Conservation (phyloP, 2,888 invertebrate genomes). For the Nebria salina region DNA sequence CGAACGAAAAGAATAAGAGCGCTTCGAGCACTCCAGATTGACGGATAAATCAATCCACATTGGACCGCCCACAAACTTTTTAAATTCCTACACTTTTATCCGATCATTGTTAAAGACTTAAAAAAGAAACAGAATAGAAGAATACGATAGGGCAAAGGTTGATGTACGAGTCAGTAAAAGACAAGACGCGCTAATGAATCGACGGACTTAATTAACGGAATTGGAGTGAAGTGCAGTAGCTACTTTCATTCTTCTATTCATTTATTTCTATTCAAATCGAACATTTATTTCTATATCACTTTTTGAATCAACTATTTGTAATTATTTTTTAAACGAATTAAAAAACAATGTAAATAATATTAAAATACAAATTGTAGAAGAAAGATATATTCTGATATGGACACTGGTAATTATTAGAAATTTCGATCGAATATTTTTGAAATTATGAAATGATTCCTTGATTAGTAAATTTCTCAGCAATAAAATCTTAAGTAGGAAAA, state of each 20-base stretch:
- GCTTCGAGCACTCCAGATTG: constrained; percentile 42
- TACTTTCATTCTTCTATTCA: neutral
- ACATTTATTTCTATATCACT: neutral
- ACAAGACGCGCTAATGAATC: constrained; percentile 40
- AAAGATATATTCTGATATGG: no score
- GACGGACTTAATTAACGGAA: constrained; percentile 7
- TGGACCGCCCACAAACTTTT: constrained; percentile 47
- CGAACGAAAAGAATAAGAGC: constrained; percentile 27
- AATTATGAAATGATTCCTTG: no score
- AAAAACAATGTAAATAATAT: no score
- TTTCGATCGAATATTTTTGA: no score
- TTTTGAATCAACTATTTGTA: no score
- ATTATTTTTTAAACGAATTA: no score
- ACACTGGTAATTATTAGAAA: no score
- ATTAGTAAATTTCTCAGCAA: neutral
- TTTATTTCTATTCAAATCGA: neutral
- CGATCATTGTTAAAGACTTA: constrained; percentile 43
- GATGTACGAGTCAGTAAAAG: constrained; percentile 24
- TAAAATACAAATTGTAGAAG: no score
- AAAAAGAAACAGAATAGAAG: constrained; percentile 14
- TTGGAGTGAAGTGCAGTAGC: neutral
- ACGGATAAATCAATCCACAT: constrained; percentile 46
- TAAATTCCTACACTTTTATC: constrained; percentile 46
- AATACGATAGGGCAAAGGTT: constrained; percentile 33
- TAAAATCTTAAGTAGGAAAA: constrained; percentile 17